Base-by-base conservation (phyloP, 2,888 invertebrate species). In the Tenthredo distinguenda region DNA sequence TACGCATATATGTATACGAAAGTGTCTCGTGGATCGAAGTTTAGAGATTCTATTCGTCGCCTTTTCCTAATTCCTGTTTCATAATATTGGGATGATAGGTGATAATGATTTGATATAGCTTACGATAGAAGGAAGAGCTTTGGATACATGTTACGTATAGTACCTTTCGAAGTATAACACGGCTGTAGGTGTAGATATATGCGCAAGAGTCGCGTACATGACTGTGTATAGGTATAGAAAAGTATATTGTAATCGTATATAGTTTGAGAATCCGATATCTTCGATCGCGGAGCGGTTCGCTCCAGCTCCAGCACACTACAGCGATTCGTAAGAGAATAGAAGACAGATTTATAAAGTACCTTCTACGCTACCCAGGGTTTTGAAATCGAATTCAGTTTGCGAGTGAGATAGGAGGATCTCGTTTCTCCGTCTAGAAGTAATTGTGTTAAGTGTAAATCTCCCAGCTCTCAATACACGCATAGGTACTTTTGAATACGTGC, bases 211-310 rank as follows among this genome's bases (percentile, higher is more conserved):
- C 26, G 21, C 10, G 9, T 58, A 58, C 58, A 21, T 9, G 10
- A 21, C 21, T 26, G 15, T 26, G 34, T 68, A 18, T 31, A 12
- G 1, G 47, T 47, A 1, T 68, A 68, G 31, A 68, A 34, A 34
- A 12, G 34, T 68, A 68, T 68, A 68, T 68, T 68, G 68, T 68
- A 68, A 68, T 68, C 34, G 68, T 68, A 34, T 68, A 68, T 34
- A 68, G 34, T 15, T 34, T 18, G 68, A 68, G 18, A 68, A 68
- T 68, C 68, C 18, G 68, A 68, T 68, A 68, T 68, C 68, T 68
- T 68, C 34, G 68, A 68, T 68, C 68, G 34, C 68, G 15, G 34
- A 55, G 55, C 55, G n/a, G n/a, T n/a, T 55, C 55, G 12, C n/a
- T n/a, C 18, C 7, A 55, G 55, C n/a, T n/a, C n/a, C n/a, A n/a